phyloP scores from a whole-genome alignment of 2,797 vertebrate species.

The Netta rufina region DNA sequence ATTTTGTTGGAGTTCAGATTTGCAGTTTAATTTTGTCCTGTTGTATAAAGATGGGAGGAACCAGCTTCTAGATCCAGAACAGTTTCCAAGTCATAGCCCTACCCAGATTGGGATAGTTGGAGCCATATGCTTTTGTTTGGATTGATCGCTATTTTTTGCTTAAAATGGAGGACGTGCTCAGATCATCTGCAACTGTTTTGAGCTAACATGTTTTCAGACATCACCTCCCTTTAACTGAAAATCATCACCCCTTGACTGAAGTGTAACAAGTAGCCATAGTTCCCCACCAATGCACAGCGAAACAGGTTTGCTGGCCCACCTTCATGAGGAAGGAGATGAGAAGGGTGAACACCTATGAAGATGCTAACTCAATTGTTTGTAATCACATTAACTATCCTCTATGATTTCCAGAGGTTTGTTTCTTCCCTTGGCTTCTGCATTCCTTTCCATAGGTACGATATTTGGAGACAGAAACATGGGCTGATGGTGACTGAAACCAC shows the following conservation, averaged over 20 bases:
- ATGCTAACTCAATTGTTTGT: neutral
- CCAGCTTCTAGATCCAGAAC: slow-evolving; percentile 37
- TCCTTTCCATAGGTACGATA: neutral
- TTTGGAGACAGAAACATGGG: neutral
- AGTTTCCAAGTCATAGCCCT: slow-evolving; percentile 42
- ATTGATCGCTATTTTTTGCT: neutral
- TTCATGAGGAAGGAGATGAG: neutral
- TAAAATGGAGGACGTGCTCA: slow-evolving; percentile 32
- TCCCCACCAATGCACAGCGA: neutral
- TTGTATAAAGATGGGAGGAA: slow-evolving; percentile 62
- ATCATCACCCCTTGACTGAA: neutral
- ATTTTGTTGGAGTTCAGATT: neutral
- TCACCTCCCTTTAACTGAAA: neutral
- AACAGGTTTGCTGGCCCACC: neutral
- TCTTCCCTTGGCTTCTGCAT: neutral
- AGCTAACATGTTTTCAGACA: neutral
- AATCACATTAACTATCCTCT: neutral
- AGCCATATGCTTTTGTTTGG: slow-evolving; percentile 34
- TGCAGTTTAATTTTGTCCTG: slow-evolving; percentile 4
- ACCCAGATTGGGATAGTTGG: slow-evolving; percentile 14
- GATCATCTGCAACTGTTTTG: slow-evolving; percentile 42
- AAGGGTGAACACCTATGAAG: neutral
- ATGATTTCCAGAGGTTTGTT: neutral
- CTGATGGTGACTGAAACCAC: slow-evolving; percentile 55
- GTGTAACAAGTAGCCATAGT: neutral